These are phyloP conservation scores for Wiebesia pumilae DNA, from an alignment of 1,140 invertebrate genomes.

Conservation along the genomic window DNA sequence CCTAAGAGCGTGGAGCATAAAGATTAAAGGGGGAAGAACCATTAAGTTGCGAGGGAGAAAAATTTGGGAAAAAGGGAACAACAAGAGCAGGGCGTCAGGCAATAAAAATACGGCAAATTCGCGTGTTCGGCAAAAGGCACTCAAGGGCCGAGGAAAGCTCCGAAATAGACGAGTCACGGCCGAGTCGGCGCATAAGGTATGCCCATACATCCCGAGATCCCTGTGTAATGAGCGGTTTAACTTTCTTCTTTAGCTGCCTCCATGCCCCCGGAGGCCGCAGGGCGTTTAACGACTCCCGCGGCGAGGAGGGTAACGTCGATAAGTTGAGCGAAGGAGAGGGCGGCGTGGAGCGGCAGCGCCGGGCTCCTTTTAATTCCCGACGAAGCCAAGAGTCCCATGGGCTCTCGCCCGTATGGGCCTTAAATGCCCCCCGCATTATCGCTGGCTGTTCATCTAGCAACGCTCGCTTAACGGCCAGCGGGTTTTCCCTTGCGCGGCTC, in stretches of 20 bases:
- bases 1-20: neutral
- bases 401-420: neutral
- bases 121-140: neutral
- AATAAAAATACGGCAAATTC: neutral
- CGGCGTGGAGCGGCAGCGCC: no score
- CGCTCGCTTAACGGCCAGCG: neutral
- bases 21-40: neutral
- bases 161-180: neutral
- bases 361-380: neutral
- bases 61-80: neutral
- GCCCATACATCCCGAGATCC: neutral
- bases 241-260: conserved; percentile 42
- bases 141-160: neutral
- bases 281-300: conserved; percentile 38
- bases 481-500: conserved; percentile 28
- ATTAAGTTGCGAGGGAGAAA: neutral
- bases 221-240: conserved; percentile 37
- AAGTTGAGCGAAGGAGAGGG: neutral
- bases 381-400: neutral
- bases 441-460: conserved; percentile 6
- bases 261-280: neutral
- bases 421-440: conserved; percentile 40
- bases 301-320: neutral
- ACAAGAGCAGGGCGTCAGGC: neutral
- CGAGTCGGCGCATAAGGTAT: neutral